A percentile compares a stretch with the other conserved stretches of the same genome.
These are phyloP conservation scores for Monoplex corrugatus DNA, from an alignment of 2,888 invertebrate genomes.

Conservation along the genomic window DNA sequence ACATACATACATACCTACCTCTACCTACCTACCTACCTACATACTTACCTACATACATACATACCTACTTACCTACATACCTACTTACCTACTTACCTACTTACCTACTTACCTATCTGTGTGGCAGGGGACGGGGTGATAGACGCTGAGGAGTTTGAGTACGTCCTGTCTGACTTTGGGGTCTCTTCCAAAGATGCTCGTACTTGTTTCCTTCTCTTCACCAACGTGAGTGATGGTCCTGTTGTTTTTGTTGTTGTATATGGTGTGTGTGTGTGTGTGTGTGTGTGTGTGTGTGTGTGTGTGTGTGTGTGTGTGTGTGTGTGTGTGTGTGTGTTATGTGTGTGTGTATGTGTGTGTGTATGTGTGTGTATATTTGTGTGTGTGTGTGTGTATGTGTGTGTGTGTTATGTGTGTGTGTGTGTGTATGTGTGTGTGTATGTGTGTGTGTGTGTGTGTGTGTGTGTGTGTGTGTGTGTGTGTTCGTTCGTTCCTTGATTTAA, in stretches of 20 bases:
- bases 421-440: neutral
- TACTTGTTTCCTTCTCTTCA: conserved; percentile 75
- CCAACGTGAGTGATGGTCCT: conserved; percentile 69
- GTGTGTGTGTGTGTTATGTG: neutral
- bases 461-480: conserved; percentile 4
- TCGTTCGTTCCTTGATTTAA: too few species aligned
- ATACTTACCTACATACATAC: too few species aligned
- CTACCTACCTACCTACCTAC: too few species aligned
- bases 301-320: neutral
- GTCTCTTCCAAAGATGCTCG: conserved; percentile 77
- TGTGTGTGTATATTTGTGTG: too few species aligned
- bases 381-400: too few species aligned
- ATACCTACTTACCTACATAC: too few species aligned
- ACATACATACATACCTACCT: neutral
- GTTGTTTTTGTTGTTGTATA: neutral
- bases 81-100: neutral
- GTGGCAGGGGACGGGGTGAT: conserved; percentile 76
- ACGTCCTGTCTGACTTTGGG: conserved; percentile 77
- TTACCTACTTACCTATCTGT: neutral
- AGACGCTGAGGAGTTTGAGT: conserved; percentile 80
- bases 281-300: conserved; percentile 22
- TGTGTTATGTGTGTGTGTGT: neutral
- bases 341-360: neutral
- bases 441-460: conserved; percentile 14
- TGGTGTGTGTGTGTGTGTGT: neutral